Evolutionary conservation across 1,140 invertebrate genomes (phyloP), one percentile per base, ranked within the genome.

Genomic region (Telenomus remus): DNA sequence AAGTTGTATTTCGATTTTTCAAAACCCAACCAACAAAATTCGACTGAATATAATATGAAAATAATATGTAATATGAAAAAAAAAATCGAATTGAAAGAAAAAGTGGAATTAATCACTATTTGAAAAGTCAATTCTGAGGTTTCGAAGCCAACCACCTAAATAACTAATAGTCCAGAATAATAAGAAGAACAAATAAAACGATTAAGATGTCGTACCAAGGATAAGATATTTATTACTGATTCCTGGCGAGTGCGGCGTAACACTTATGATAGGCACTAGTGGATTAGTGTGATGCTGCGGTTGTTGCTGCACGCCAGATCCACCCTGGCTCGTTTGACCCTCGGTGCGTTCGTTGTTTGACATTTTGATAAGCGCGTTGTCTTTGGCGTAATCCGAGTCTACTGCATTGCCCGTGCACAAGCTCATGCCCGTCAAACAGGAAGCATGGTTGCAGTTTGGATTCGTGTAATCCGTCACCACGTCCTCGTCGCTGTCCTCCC

Each of bases 161-260:
- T n/a, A n/a, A n/a, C n/a, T n/a, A n/a, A 27, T 27, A 27, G 6
- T 27, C 2, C 1, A 27, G 1, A 27, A 27, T 27, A 6, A 27
- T 27, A 27, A 3, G 6, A 6, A 27, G n/a, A 39, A 57, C 14
- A 44, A 27, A 64, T 14, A 37, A 1, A 49, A 7, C n/a, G 19
- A 27, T 27, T 27, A 78, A 87, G n/a, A n/a, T n/a, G n/a, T n/a
- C n/a, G 6, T 86, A 91, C 90, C 90, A 42, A 92, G 82, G 34
- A 92, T 89, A n/a, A 90, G 89, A 83, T 90, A 89, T 69, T 90
- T 91, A 43, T 89, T 89, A 46, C 85, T 68, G 60, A 89, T 87
- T 56, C 89, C 92, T 16, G 94, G 94, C 54, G 94, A 95, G 84
- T 95, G 94, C 3, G 94, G 94, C 33, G 94, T 95, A 46, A 96